Percentiles rank a stretch among this genome's conserved stretches.
Conservation (phyloP, 2,113 vertebrate species). For the Ptilonorhynchus violaceus region DNA sequence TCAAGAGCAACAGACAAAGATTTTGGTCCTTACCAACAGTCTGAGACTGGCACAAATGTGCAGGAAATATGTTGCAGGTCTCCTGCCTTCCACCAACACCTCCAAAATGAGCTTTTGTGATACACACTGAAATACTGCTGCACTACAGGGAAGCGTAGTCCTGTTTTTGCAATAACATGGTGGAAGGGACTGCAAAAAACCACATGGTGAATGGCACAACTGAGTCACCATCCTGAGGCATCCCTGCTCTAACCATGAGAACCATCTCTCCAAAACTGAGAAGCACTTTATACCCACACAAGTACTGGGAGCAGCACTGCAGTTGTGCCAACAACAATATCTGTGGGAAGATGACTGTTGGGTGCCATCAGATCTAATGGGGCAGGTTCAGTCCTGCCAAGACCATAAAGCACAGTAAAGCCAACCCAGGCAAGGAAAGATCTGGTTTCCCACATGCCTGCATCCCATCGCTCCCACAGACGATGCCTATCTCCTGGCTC, state of each 20-base stretch:
- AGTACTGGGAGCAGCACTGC: not conserved
- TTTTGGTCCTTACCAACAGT: not conserved
- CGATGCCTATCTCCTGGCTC: not conserved
- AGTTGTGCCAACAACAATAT: not conserved
- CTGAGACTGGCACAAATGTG: not conserved
- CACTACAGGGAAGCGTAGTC: rapidly evolving
- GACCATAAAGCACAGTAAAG: not conserved
- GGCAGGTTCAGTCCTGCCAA: not conserved
- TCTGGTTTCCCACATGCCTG: not conserved
- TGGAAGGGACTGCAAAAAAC: not conserved
- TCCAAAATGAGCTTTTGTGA: not conserved
- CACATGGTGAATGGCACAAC: not conserved
- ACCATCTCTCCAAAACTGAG: not conserved
- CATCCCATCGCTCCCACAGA: not conserved
- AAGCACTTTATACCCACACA: not conserved
- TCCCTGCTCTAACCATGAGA: not conserved
- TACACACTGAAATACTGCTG: not conserved
- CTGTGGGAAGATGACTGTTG: not conserved
- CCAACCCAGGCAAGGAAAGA: not conserved
- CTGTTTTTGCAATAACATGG: not conserved
- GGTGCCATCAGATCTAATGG: not conserved
- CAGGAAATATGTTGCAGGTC: not conserved
- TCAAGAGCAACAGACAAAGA: not conserved
- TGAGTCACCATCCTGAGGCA: not conserved
- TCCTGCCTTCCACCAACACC: not conserved